Evolutionary conservation across 1,140 invertebrate species (phyloP), one percentile per base, ranked within the genome.

Genomic region (Neodiprion pinetum): DNA sequence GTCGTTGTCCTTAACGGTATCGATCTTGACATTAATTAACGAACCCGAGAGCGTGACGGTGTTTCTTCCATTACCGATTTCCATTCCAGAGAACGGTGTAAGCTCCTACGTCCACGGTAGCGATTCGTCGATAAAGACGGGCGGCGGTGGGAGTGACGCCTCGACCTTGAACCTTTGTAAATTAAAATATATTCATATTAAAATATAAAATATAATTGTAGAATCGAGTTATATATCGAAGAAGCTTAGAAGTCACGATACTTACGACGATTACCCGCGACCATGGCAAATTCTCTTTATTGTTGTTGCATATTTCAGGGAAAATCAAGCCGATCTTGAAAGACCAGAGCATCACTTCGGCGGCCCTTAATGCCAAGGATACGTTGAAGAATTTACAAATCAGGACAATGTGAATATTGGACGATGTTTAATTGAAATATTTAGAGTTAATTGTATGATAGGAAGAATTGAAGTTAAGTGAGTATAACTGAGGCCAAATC

Each of bases 1-100:
- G 72, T 80, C 66, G 77, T 81, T 40, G 76, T 82, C 50, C 73
- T 81, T 48, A 79, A 79, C 74, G 80, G 80, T 83, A 80, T 77
- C 73, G 53, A 61, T 61, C 5, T 61, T 40, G 28, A 40, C 28
- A 40, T 40, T 1, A 40, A 40, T 40, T 1, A 40, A 40, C 28
- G 28, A 40, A 40, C 5, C 2, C 28, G 5, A 40, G 28, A 21
- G 28, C 28, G 1, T 40, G 28, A 40, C 28, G 28, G 2, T 40
- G 28, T 40, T 40, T 40, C 17, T 21, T 21, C 17, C 1, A 40
- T 40, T 40, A 40, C 28, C 2, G 2, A 40, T 40, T 40, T 40
- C 28, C 2, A 40, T 40, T 40, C 5, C 28, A 50, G 75, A 72
- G 40, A 61, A 71, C 53, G 49, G 48, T n/a, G 28, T 74, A 14